Evolutionary conservation across 2,888 invertebrate genomes (phyloP).

Genomic region (Hydraecia micacea): DNA sequence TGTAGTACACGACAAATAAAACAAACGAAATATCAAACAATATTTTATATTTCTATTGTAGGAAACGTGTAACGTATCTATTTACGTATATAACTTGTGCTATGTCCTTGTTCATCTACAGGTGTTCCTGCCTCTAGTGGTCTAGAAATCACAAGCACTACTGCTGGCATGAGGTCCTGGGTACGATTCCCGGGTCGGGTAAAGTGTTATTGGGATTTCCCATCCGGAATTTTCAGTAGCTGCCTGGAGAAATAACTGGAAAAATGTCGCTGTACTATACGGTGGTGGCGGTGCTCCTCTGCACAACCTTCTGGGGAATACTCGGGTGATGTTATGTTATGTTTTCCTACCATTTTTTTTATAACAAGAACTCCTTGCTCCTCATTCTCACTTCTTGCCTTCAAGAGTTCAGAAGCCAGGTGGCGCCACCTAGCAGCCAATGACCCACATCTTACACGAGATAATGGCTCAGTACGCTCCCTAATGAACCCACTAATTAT

Average conservation of each 20-base stretch:
- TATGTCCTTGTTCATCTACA: background rate
- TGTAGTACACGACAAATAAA: constrained; percentile 1
- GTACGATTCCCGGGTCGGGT: background rate
- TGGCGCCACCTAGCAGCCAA: constrained; percentile 38
- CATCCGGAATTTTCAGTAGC: too few relatives aligned
- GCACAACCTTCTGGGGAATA: too few relatives aligned
- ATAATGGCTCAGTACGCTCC: constrained; percentile 62
- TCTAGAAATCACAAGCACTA: too few relatives aligned
- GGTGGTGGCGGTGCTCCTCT: background rate
- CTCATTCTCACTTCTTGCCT: background rate
- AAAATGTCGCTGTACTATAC: background rate
- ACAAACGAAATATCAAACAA: constrained; percentile 1
- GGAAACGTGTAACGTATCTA: background rate
- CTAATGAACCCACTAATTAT: constrained; percentile 75
- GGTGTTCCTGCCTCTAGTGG: background rate
- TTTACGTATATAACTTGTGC: background rate
- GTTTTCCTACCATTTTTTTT: background rate
- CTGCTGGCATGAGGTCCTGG: background rate
- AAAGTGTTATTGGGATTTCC: background rate
- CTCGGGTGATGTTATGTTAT: background rate
- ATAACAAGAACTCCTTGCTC: background rate
- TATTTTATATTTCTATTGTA: background rate
- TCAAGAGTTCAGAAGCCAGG: constrained; percentile 12
- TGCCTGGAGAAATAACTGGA: too few relatives aligned
- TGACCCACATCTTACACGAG: constrained; percentile 51